A percentile compares a stretch with the other conserved stretches of the same genome.
Evolutionary conservation across 2,888 invertebrate species (phyloP).

Genomic region (Protonemura montana): DNA sequence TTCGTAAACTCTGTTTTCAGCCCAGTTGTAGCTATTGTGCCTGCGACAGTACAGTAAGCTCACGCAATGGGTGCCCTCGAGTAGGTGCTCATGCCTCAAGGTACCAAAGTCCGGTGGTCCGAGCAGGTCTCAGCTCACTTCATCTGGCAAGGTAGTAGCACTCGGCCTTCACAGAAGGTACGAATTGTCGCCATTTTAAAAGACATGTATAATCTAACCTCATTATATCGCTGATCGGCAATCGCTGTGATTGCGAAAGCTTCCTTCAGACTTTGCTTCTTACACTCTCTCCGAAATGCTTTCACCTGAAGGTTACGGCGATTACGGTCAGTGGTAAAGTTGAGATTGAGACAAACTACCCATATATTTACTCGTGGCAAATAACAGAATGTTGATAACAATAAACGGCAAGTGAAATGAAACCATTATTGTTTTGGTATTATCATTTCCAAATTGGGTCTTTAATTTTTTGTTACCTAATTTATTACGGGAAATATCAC

Average conservation of each 20-base stretch:
- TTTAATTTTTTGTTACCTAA: background rate
- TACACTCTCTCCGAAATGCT: conserved; percentile 29
- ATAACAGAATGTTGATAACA: background rate
- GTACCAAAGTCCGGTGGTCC: too few relatives aligned
- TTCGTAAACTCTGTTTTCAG: too few relatives aligned
- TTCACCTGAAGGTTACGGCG: conserved; percentile 30
- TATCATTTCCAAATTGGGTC: background rate
- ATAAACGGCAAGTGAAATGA: background rate
- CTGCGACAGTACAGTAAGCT: background rate
- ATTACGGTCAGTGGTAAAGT: background rate
- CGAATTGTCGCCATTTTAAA: background rate
- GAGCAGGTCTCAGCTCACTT: too few relatives aligned
- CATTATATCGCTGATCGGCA: conserved; percentile 7
- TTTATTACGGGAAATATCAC: conserved; percentile 29
- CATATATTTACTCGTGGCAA: background rate
- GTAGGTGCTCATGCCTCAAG: too few relatives aligned
- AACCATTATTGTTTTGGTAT: background rate
- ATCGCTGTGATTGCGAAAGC: conserved; percentile 23
- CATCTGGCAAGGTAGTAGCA: background rate
- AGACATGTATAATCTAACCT: conserved; percentile 28
- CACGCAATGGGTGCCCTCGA: background rate
- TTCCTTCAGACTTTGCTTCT: background rate
- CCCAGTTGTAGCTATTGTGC: background rate
- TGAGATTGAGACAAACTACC: background rate
- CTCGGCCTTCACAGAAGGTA: background rate